These are phyloP conservation scores for Parthenolecanium corni DNA, from an alignment of 2,888 invertebrate species.

Conservation along the genomic window DNA sequence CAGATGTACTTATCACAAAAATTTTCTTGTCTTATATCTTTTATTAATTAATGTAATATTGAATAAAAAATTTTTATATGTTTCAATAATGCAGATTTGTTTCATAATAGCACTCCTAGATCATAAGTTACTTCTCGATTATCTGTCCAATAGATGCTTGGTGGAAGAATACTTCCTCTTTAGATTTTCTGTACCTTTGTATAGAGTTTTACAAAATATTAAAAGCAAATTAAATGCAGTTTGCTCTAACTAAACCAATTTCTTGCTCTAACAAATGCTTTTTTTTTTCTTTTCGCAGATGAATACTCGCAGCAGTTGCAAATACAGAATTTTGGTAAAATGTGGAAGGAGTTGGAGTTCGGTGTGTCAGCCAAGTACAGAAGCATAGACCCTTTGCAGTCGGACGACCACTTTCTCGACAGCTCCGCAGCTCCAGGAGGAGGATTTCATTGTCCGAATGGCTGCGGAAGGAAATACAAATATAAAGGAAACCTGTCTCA, in stretches of 20 bases:
- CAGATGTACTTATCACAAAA: too few relatives aligned
- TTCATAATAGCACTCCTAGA: too few relatives aligned
- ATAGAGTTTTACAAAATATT: too few relatives aligned
- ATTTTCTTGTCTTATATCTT: too few relatives aligned
- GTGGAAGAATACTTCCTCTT: too few relatives aligned
- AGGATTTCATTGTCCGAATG: constrained; percentile 39
- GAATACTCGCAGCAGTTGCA: neutral
- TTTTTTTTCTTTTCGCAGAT: neutral
- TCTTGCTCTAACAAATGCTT: neutral
- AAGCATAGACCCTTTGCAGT: neutral
- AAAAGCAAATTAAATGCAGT: neutral
- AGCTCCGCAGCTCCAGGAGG: neutral
- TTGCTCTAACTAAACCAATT: neutral
- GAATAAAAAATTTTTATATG: too few relatives aligned
- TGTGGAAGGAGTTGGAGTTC: constrained; percentile 8
- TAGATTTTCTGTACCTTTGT: too few relatives aligned
- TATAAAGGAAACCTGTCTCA: constrained; percentile 30
- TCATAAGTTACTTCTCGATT: neutral
- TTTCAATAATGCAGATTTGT: too few relatives aligned
- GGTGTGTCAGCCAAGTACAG: neutral
- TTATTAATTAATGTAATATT: too few relatives aligned
- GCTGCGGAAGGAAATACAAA: constrained; percentile 32
- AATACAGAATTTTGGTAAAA: constrained; percentile 12
- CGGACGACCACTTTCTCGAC: constrained; percentile 6
- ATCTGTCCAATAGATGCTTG: neutral